These are phyloP conservation scores for Tenthredo amoena DNA, from an alignment of 2,888 invertebrate species.

Conservation along the genomic window DNA sequence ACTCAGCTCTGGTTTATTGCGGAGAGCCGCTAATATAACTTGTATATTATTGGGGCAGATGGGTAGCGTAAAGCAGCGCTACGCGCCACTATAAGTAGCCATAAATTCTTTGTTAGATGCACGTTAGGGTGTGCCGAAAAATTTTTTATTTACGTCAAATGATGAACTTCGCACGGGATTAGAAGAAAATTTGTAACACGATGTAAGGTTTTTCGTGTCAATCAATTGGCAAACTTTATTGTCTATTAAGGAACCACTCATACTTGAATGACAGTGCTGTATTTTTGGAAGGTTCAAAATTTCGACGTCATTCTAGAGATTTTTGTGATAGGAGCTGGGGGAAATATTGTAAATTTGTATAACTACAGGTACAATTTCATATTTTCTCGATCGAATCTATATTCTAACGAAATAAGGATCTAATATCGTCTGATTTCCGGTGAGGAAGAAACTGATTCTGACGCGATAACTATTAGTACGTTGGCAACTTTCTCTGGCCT, in stretches of 20 bases:
- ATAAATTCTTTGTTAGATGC: background rate
- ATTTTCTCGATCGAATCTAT: background rate
- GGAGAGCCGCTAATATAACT: conserved; percentile 30
- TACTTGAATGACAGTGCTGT: too few relatives aligned
- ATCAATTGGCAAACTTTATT: too few relatives aligned
- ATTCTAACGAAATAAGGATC: background rate
- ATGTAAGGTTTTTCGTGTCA: too few relatives aligned
- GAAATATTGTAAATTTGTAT: too few relatives aligned
- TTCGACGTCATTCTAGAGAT: too few relatives aligned
- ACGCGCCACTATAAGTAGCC: background rate
- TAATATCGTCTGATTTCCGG: conserved; percentile 9
- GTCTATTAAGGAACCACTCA: too few relatives aligned
- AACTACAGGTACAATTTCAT: background rate
- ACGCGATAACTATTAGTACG: background rate
- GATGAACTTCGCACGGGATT: too few relatives aligned
- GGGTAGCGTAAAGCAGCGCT: background rate
- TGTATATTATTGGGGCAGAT: conserved; percentile 41
- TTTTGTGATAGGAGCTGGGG: too few relatives aligned
- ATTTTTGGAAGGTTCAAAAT: too few relatives aligned
- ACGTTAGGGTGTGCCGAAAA: background rate
- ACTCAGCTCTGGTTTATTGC: conserved; percentile 7
- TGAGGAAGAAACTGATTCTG: background rate
- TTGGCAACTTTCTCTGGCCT: conserved; percentile 45
- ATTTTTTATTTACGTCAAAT: background rate
- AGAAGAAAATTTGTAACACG: too few relatives aligned